A percentile compares a stretch with the other conserved stretches of the same genome.
phyloP scores from a whole-genome alignment of 2,888 invertebrate species.

The Campoplex nolae region DNA sequence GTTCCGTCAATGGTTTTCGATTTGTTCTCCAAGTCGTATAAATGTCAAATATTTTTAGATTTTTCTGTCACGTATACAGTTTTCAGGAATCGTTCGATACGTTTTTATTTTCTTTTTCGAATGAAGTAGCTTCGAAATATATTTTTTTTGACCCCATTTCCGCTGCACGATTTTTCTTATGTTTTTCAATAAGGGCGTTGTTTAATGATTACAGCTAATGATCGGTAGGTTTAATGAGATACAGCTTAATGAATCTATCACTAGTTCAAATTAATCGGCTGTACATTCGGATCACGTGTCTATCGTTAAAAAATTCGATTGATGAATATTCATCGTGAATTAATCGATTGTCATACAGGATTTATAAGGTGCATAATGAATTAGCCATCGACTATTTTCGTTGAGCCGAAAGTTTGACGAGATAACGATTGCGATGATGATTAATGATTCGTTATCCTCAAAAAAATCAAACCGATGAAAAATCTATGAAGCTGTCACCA shows the following conservation, averaged over 20 bases:
- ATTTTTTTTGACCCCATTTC: neutral
- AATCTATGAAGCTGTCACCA: neutral
- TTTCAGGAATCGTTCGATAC: neutral
- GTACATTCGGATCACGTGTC: neutral
- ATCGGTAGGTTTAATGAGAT: too few species aligned
- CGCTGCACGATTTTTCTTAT: neutral
- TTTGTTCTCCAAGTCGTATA: neutral
- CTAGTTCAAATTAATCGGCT: neutral
- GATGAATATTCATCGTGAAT: slow-evolving; percentile 16
- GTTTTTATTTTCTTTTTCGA: neutral
- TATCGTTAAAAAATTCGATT: neutral
- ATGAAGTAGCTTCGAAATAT: neutral
- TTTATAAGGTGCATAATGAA: neutral
- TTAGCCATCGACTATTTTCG: neutral
- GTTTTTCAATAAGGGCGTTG: neutral
- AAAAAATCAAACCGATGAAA: neutral
- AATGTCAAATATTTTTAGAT: neutral
- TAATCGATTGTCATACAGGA: slow-evolving; percentile 13
- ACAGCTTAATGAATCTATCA: too few species aligned
- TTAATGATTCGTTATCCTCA: neutral
- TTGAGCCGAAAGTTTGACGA: neutral
- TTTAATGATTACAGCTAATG: neutral
- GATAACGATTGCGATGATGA: neutral
- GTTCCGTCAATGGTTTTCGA: neutral
- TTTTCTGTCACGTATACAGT: too few species aligned